Conservation (phyloP, 1,140 invertebrate genomes). For the Drosophila nigrodunni region DNA sequence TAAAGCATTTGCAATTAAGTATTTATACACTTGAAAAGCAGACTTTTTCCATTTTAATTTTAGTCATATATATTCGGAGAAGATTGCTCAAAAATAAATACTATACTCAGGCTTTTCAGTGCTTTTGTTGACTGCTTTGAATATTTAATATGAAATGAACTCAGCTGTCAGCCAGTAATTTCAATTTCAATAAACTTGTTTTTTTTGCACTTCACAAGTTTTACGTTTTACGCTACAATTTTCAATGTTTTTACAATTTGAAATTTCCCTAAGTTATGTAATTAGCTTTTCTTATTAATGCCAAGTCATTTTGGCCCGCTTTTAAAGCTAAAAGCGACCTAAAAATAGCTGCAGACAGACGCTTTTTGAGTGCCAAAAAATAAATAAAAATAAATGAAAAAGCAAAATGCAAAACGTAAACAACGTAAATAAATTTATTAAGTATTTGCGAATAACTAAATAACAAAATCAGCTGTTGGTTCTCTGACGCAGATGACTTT, state of each 20-base stretch:
- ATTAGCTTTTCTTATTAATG: constrained; percentile 10
- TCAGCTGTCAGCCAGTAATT: too few relatives aligned
- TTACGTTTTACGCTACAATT: background rate
- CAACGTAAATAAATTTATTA: constrained; percentile 34
- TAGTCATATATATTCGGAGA: too few relatives aligned
- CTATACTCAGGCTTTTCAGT: too few relatives aligned
- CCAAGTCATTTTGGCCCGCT: constrained; percentile 32
- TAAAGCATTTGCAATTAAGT: too few relatives aligned
- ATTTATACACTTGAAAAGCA: background rate
- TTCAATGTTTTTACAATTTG: constrained; percentile 3
- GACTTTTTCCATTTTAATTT: too few relatives aligned
- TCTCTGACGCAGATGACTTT: constrained; percentile 29
- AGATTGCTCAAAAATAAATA: too few relatives aligned
- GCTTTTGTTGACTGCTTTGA: too few relatives aligned
- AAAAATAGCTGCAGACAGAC: constrained; percentile 31
- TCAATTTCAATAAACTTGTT: too few relatives aligned
- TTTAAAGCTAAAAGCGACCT: constrained; percentile 7
- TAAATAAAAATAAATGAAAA: background rate
- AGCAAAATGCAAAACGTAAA: constrained; percentile 28
- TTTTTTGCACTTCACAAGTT: too few relatives aligned
- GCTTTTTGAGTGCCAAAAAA: constrained; percentile 41
- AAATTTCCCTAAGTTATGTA: constrained; percentile 13
- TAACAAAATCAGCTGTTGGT: constrained; percentile 37
- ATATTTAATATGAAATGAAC: too few relatives aligned
- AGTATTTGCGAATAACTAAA: constrained; percentile 20